Evolutionary conservation across 2,888 invertebrate species (phyloP).

Genomic region (Hirtodrosophila duncani): DNA sequence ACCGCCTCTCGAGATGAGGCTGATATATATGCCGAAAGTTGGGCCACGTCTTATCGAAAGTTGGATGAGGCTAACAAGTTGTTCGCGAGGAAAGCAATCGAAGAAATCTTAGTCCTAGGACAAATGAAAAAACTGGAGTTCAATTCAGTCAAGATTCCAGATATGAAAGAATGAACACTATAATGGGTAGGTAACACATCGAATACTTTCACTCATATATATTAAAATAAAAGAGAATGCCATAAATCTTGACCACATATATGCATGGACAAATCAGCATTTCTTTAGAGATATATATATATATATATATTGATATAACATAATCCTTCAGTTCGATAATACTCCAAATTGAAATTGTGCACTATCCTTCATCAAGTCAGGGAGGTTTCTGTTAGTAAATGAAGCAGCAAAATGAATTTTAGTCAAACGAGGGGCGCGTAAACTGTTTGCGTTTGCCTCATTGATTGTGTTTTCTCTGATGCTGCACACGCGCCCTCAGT

Average conservation of each 20-base stretch:
- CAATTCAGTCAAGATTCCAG: slow-evolving; percentile 41
- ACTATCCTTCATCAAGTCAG: too few relatives aligned
- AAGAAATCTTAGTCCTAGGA: slow-evolving; percentile 41
- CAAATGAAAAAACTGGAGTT: slow-evolving; percentile 37
- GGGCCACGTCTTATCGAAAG: slow-evolving; percentile 45
- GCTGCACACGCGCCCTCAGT: slow-evolving; percentile 59
- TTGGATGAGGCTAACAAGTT: slow-evolving; percentile 34
- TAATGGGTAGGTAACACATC: background rate
- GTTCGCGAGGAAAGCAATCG: slow-evolving; percentile 46
- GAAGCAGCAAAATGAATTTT: slow-evolving; percentile 26
- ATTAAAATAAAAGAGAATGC: too few relatives aligned
- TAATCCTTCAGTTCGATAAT: too few relatives aligned
- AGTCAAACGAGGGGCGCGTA: slow-evolving; percentile 58
- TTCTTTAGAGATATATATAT: too few relatives aligned
- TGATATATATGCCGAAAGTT: slow-evolving; percentile 35
- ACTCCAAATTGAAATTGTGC: too few relatives aligned
- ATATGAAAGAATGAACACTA: slow-evolving; percentile 1
- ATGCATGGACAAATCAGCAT: too few relatives aligned
- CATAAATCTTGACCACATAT: too few relatives aligned
- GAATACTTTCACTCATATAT: too few relatives aligned
- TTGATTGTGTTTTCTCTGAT: slow-evolving; percentile 49
- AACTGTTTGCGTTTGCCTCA: slow-evolving; percentile 65
- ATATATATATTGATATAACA: too few relatives aligned
- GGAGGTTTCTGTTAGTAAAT: slow-evolving; percentile 20
- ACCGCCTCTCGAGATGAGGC: slow-evolving; percentile 27